Base-by-base conservation (phyloP, 1,140 invertebrate genomes). In the Drosophila guanche region DNA sequence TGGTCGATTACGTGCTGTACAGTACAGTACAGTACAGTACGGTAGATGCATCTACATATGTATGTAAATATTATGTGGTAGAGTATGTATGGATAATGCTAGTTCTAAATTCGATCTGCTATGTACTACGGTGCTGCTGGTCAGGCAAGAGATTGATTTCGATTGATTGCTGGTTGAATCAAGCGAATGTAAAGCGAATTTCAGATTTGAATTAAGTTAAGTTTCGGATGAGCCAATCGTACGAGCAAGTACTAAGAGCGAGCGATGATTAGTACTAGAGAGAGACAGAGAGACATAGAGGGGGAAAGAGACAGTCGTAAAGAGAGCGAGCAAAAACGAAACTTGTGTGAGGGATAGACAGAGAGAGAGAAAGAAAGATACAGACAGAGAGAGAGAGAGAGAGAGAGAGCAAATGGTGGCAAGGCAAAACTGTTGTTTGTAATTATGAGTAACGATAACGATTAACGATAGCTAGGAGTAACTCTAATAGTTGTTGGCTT, bases 401-500 rank as follows among this genome's bases (percentile, higher is more conserved):
- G 29, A 71, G 29, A 14, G 12, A 42, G 41, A 14, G 41, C 33
- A 20, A 16, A 25, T 7, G 14, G 40, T 42, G 58, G 46, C 50
- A 65, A 57, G 70, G 70, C 71, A 65, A 46, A 76, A 37, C 33
- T 55, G 25, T 73, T 70, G 29, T 46, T 54, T 20, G 16, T 58
- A 73, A 70, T 55, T 61, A 66, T 74, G 14, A 45, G 33, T 53
- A 66, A 66, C 45, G 41, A 56, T 76, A 58, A 57, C 58, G 62
- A 68, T 68, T 68, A 68, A 69, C 66, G 45, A 68, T 69, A 69
- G 63, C 66, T 69, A 69, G 68, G 25, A 55, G 68, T 69, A 68
- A 68, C 63, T 69, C 66, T 69, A 69, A 37, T 69, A 69, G 63
- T 69, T 69, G 63, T 68, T 69, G 50, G 69, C 65, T 41, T 55